These are phyloP conservation scores for Aproaerema taeniolella DNA, from an alignment of 2,888 invertebrate species.

Conservation along the genomic window DNA sequence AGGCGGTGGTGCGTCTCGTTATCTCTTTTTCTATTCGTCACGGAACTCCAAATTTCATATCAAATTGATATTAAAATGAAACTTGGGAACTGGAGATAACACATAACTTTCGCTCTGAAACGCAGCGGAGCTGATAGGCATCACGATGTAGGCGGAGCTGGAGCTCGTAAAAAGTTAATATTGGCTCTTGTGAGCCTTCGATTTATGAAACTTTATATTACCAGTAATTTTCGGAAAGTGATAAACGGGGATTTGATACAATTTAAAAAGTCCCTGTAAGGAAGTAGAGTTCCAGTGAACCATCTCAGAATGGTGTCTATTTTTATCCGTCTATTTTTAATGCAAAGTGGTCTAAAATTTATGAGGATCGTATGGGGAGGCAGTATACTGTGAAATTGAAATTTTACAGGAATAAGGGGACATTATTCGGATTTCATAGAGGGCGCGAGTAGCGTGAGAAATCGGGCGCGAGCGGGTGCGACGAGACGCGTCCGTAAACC, in stretches of 20 bases:
- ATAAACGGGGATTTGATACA: constrained; percentile 6
- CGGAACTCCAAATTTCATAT: constrained; percentile 45
- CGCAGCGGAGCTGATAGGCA: constrained; percentile 6
- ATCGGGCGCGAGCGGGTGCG: not conserved
- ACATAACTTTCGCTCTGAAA: constrained; percentile 13
- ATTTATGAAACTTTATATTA: constrained; percentile 23
- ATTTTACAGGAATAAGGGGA: constrained; percentile 49
- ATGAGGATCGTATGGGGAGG: constrained; percentile 29
- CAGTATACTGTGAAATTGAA: constrained; percentile 57
- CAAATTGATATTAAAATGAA: constrained; percentile 43
- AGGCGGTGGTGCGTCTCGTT: constrained; percentile 50
- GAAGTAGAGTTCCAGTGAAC: too few species aligned
- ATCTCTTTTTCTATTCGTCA: constrained; percentile 58
- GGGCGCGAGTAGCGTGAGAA: constrained; percentile 18
- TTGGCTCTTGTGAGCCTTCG: constrained; percentile 20
- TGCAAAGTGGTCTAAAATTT: constrained; percentile 17
- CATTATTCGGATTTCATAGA: constrained; percentile 38
- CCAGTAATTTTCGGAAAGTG: constrained; percentile 17
- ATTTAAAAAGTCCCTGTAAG: too few species aligned
- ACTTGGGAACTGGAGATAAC: constrained; percentile 31
- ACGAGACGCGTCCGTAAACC: constrained; percentile 46
- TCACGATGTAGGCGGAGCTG: constrained; percentile 6
- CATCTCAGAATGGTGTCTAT: too few species aligned
- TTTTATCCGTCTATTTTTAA: too few species aligned
- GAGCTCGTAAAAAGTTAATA: constrained; percentile 24